Evolutionary conservation across 2,888 invertebrate genomes (phyloP), one percentile per base, ranked within the genome.

Genomic region (Melanotus villosus): DNA sequence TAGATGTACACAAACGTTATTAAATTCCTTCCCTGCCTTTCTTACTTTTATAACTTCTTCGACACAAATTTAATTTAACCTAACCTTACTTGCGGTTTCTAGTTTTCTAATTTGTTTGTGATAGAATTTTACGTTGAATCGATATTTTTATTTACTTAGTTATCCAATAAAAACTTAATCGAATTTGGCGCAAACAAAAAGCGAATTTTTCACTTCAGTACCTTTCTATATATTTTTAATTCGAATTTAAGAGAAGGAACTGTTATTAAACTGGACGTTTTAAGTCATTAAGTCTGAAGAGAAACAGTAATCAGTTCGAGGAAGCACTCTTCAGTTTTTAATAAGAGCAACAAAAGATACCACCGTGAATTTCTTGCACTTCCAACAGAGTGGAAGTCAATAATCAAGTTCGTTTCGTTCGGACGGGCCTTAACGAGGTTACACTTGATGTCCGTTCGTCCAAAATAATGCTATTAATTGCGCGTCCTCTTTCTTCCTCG

Each of bases 401-500:
- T 71, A 71, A 71, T 68, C 59, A 59, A 71, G 65, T 67, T 67
- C 58, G 67, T 63, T 71, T 66, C 65, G 59, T 64, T 63, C 64
- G 66, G 64, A 67, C 59, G 45, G 60, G 38, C 50, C 62, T 50
- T 71, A 71, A 71, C 66, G 62, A 71, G 62, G 67, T 71, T 71
- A 71, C 67, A 68, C 67, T 71, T 68, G 58, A 64, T 64, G 66
- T 41, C 67, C 64, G 52, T 71, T 71, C 70, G 65, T 60, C 67
- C 67, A 64, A 67, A 68, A 67, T 71, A 71, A 71, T 67, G 56
- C 64, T 56, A 62, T 71, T 71, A 71, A 71, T 67, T 67, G 59
- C 34, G 50, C 36, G 43, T 52, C 56, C 54, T 58, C 45, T 43
- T 64, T 64, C 32, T 59, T 66, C 12, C 14, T 43, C 45, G n/a